Evolutionary conservation across 2,797 vertebrate genomes (phyloP).

Genomic region (Sphenodon punctatus): DNA sequence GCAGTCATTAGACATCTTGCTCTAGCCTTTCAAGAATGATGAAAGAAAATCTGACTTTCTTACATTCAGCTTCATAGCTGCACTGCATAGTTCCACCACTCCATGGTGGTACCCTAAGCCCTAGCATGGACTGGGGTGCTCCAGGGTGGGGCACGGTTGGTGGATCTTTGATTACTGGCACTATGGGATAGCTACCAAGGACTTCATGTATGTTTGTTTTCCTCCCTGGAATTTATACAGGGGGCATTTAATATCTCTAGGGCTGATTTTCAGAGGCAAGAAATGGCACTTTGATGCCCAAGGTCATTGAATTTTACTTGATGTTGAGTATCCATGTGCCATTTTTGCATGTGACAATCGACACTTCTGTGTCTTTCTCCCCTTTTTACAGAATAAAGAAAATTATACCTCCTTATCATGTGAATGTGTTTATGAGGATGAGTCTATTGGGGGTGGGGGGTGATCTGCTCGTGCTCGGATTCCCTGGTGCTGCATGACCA

Average conservation of each 20-base stretch:
- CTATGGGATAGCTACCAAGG: neutral
- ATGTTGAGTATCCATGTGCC: too few species aligned
- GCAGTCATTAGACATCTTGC: neutral
- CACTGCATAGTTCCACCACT: neutral
- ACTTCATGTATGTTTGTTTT: neutral
- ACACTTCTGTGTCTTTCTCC: too few species aligned
- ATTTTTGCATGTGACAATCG: too few species aligned
- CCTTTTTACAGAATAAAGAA: neutral
- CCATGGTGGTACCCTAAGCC: neutral
- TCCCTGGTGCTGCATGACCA: too few species aligned
- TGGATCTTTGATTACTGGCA: accelerated
- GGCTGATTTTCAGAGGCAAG: too few species aligned
- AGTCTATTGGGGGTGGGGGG: neutral
- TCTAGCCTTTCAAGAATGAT: neutral
- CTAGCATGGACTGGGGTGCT: neutral
- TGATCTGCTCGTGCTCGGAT: neutral
- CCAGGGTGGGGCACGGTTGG: neutral
- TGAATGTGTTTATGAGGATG: neutral
- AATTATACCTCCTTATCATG: neutral
- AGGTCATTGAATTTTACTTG: too few species aligned
- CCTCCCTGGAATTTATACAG: too few species aligned
- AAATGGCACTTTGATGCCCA: too few species aligned
- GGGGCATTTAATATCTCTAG: too few species aligned
- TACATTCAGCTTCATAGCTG: neutral
- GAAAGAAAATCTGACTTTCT: neutral